Conservation (phyloP, 2,797 vertebrate species). For the Phaenicophaeus curvirostris region DNA sequence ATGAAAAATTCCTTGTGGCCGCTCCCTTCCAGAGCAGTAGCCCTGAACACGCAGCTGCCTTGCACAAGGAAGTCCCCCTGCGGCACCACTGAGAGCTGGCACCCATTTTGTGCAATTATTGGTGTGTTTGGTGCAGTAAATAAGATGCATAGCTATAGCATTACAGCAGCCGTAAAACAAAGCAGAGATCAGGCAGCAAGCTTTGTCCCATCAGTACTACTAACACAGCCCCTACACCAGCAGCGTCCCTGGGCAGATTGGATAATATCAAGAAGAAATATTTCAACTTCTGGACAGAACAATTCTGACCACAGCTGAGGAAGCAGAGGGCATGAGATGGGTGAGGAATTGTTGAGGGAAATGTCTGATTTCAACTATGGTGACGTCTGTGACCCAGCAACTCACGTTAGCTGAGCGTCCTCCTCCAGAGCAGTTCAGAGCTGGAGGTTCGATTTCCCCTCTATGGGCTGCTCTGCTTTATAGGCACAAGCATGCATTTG, state of each 20-base stretch:
- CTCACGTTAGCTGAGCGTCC: fast-evolving
- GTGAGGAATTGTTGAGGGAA: neutral
- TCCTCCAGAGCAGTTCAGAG: neutral
- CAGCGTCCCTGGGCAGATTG: fast-evolving
- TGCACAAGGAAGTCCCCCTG: too few species aligned
- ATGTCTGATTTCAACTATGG: neutral
- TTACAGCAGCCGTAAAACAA: neutral
- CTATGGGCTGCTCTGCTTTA: fast-evolving
- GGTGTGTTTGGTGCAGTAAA: neutral
- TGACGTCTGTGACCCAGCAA: neutral
- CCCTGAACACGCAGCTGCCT: neutral
- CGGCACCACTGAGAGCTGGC: neutral
- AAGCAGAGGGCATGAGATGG: neutral
- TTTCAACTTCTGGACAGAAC: neutral
- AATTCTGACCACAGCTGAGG: neutral
- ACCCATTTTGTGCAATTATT: neutral
- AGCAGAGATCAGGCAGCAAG: too few species aligned
- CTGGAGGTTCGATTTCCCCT: neutral
- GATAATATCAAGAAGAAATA: neutral
- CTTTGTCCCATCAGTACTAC: neutral
- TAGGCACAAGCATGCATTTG: neutral
- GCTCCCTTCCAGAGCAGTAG: neutral
- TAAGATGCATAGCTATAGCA: fast-evolving
- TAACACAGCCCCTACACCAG: neutral
- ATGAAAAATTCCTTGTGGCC: neutral